Base-by-base conservation (phyloP, 2,888 invertebrate species). In the Ernsta delagoae region DNA sequence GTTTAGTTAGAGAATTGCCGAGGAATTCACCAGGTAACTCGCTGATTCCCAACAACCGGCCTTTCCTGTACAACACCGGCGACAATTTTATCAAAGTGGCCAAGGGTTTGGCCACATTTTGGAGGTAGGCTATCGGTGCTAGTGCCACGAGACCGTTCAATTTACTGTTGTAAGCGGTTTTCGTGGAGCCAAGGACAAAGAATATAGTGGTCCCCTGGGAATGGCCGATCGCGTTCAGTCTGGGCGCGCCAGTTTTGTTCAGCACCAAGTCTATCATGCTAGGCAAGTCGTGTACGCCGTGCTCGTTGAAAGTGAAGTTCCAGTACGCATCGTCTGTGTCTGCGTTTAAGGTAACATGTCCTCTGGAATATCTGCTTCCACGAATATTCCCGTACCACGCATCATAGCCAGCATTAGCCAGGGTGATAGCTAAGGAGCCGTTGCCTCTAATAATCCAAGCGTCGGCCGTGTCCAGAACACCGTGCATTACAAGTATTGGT, bases 251-350 rank as follows among this genome's bases (percentile, higher is more conserved):
- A 0, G 96, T 96, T 9, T 71, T 72, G 1, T 75, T 64, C 5
- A 81, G 63, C 6, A 86, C 71, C 8, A 78, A 82, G 71, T 87
- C 85, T 34, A 86, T 94, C 81, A 94, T 94, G 0, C 95, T 94
- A 1, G 97, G 95, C 1, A 97, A 73, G 81, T 97, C 97, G 76
- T 94, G 93, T 8, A 83, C 74, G 0, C 95, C 96, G 81, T 96
- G 94, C 79, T 97, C 95, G 79, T 97, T 95, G 90, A 94, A 95
- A 71, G 94, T 95, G 76, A 91, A 94, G 54, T 89, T 68, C 94
- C 94, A 95, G 76, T 84, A 95, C 4, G 77, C 67, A 0, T 75
- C 63, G 36, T 93, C 86, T 0, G 53, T 59, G 31, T 80, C 77
- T 0, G 89, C 81, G 66, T 88, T 74, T 77, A 88, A 72, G 0